Base-by-base conservation (phyloP, 2,888 invertebrate species). In the Parochlus steinenii region DNA sequence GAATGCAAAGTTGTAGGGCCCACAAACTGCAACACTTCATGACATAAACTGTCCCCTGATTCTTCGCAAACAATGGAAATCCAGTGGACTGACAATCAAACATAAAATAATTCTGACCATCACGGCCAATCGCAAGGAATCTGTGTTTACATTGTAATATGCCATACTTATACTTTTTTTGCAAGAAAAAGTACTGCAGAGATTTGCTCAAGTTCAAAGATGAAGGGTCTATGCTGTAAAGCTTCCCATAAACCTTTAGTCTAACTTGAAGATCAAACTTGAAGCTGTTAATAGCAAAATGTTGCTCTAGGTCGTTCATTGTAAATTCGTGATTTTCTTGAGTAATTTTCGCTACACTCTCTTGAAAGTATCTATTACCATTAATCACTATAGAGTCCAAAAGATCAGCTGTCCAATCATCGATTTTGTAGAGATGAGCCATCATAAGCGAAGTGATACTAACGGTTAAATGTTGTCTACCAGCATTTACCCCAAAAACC, bases 61-160 rank as follows among this genome's bases (percentile, higher is more conserved):
- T 62, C 2, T 69, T 66, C 19, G 62, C 53, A 47, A 72, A 76
- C 45, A 74, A 50, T 0, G 74, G 74, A 3, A 62, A 54, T 6
- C 74, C 74, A 43, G 60, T 55, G 40, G 65, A 65, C 51, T 72
- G 71, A 43, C 71, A 71, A 45, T 76, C 75, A 47, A 65, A 75
- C 69, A 76, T 67, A 44, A 71, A 75, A 46, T 71, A 76, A 8
- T 73, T 73, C 1, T 57, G 58, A 12, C 53, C 49, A 41, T 48
- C 44, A 36, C 46, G 63, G 3, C 70, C 70, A 44, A 69, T 65
- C 7, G 65, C 63, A 40, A 67, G 49, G 31, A 67, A 66, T 37
- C 66, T 66, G 8, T 53, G 52, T 1, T 64, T 62, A 41, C 65
- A 65, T 33, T 65, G 63, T 28, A 71, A 49, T 31, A 76, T 56